phyloP scores from a whole-genome alignment of 2,113 vertebrate genomes.

The Bostrychus sinensis region DNA sequence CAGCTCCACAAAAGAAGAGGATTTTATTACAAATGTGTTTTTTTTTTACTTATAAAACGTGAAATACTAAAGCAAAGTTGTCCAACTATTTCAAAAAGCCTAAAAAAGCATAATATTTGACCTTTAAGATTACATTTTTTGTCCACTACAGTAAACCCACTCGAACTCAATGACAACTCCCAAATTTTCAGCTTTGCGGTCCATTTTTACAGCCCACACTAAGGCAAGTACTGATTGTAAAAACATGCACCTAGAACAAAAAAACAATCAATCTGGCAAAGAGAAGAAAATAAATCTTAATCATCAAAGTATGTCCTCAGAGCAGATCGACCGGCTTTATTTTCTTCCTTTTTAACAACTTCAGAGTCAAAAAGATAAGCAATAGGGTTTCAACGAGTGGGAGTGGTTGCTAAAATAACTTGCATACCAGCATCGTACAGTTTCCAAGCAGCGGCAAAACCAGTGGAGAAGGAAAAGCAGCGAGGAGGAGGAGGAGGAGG shows the following conservation, averaged over 20 bases:
- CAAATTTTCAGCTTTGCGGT: neutral
- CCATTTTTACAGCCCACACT: neutral
- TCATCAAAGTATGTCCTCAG: neutral
- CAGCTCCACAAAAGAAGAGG: no score
- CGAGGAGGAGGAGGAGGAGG: constrained; percentile 10
- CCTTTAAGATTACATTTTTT: no score
- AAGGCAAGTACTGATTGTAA: no score
- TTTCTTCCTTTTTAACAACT: constrained; percentile 5
- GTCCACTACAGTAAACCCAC: no score
- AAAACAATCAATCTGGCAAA: neutral
- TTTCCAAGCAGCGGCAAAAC: constrained; percentile 19
- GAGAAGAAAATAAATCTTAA: neutral
- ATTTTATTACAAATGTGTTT: no score
- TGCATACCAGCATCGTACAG: constrained; percentile 41
- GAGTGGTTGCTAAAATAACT: constrained; percentile 43
- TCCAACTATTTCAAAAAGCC: no score
- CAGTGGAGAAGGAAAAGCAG: constrained; percentile 16
- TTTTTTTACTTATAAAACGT: no score
- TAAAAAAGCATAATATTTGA: no score
- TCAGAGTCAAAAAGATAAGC: constrained; percentile 14
- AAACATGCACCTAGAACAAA: no score
- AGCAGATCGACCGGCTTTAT: neutral
- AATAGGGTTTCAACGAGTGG: constrained; percentile 4
- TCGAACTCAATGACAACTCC: no score
- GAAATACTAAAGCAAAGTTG: no score